Conservation (phyloP, 2,888 invertebrate species). For the Cryptocephalus primarius region DNA sequence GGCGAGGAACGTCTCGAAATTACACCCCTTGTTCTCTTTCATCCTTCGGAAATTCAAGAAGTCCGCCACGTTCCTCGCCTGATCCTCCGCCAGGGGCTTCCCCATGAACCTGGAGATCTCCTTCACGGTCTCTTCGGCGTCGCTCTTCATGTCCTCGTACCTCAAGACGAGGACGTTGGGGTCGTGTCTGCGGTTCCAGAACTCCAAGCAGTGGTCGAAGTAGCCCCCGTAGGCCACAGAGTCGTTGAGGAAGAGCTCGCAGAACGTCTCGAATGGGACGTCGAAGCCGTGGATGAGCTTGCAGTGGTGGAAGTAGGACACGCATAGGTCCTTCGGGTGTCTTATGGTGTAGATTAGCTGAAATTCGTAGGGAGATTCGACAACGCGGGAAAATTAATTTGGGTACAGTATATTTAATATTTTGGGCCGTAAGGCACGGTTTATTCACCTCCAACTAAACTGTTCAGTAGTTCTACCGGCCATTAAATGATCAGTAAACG, state of each 20-base stretch:
- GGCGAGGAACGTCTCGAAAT: conserved; percentile 37
- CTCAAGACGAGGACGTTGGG: conserved; percentile 66
- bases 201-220: conserved; percentile 51
- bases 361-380: conserved; percentile 5
- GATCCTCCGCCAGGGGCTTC: conserved; percentile 29
- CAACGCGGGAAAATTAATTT: too few species aligned
- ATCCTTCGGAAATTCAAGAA: conserved; percentile 37
- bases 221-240: conserved; percentile 53
- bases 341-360: conserved; percentile 79
- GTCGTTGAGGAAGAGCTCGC: conserved; percentile 59
- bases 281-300: conserved; percentile 52
- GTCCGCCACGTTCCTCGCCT: conserved; percentile 15
- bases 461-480: too few species aligned
- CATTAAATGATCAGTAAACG: too few species aligned
- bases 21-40: conserved; percentile 48
- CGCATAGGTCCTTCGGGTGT: conserved; percentile 83
- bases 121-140: conserved; percentile 45
- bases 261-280: conserved; percentile 59
- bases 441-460: too few species aligned
- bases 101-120: conserved; percentile 63
- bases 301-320: conserved; percentile 81
- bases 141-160: conserved; percentile 72
- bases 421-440: too few species aligned
- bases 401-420: too few species aligned
- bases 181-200: conserved; percentile 60